Evolutionary conservation across 2,113 vertebrate genomes (phyloP).

Genomic region (Origma solitaria): DNA sequence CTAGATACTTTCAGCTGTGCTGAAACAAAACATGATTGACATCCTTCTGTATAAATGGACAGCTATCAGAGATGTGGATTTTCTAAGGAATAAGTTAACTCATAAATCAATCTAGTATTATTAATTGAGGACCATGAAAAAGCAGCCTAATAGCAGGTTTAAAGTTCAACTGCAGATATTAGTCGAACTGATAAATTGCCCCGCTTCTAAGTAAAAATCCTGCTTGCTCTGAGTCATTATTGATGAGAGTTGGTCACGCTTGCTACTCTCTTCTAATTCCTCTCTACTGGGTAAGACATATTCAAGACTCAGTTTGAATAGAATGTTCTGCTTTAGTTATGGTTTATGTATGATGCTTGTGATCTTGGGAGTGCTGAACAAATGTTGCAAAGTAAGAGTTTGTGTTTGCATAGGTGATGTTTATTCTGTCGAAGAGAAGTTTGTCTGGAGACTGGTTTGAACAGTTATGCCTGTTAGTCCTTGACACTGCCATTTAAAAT

Average conservation of each 20-base stretch:
- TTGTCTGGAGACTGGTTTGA: constrained; percentile 12
- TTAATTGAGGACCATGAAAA: background rate
- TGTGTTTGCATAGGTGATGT: background rate
- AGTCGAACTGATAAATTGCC: background rate
- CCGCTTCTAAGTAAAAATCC: background rate
- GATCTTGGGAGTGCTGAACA: background rate
- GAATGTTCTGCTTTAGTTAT: background rate
- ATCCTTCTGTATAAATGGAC: background rate
- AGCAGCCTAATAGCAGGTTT: background rate
- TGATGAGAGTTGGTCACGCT: background rate
- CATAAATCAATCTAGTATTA: background rate
- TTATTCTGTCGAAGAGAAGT: background rate
- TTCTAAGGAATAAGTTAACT: background rate
- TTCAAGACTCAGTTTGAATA: background rate
- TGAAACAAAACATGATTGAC: background rate
- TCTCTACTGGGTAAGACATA: background rate
- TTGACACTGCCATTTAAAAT: background rate
- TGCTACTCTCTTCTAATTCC: background rate
- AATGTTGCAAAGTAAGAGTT: background rate
- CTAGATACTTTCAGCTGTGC: background rate
- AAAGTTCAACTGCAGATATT: background rate
- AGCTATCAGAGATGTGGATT: background rate
- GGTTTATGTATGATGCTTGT: background rate
- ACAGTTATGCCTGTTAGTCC: constrained; percentile 12
- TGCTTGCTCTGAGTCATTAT: background rate